Conservation (phyloP, 2,888 invertebrate genomes). For the Tryphoninae sp. region DNA sequence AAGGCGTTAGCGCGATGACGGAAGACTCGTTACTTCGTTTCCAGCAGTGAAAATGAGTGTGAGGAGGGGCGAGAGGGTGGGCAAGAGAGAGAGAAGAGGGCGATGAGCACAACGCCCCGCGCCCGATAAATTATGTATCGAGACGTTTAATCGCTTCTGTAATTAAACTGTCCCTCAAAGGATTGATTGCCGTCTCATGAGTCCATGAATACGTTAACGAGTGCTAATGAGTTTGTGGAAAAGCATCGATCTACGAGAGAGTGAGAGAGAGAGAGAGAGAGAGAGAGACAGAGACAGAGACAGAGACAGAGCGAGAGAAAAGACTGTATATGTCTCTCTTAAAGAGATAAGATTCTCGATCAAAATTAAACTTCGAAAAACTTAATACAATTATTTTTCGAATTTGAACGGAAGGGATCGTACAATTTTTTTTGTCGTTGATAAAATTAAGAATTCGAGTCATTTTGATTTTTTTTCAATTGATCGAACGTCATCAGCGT, state of each 20-base stretch:
- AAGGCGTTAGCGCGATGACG: conserved; percentile 10
- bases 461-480: no score
- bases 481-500: no score
- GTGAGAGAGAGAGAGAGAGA: no score
- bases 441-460: no score
- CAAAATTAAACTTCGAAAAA: no score
- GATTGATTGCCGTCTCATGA: conserved; percentile 81
- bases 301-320: no score
- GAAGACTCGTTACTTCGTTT: not conserved
- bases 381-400: no score
- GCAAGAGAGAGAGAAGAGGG: conserved; percentile 15
- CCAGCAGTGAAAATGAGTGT: not conserved
- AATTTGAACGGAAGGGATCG: no score
- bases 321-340: no score
- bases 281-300: no score
- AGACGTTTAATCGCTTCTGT: conserved; percentile 81
- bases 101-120: conserved; percentile 40
- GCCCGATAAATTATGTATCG: conserved; percentile 77
- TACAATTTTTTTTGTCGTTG: no score
- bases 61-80: conserved; percentile 36
- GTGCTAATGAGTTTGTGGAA: conserved; percentile 66
- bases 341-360: no score
- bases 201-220: conserved; percentile 81
- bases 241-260: conserved; percentile 45
- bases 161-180: conserved; percentile 82